Conservation (phyloP, 2,888 invertebrate species). For the Drosophila macrothrix region DNA sequence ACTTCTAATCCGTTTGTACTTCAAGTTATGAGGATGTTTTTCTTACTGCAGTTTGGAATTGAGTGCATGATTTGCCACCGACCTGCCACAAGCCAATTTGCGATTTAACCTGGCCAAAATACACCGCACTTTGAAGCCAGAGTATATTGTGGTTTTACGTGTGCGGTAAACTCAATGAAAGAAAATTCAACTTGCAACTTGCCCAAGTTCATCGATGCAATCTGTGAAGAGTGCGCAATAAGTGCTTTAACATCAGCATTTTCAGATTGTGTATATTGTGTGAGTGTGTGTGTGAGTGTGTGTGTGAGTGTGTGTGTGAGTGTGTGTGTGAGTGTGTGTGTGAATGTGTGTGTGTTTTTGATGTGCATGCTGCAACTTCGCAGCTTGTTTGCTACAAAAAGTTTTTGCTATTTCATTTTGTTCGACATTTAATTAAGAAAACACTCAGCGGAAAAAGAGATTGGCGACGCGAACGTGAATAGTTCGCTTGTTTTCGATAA, state of each 20-base stretch:
- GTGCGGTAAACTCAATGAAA: conserved; percentile 18
- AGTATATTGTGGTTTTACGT: conserved; percentile 65
- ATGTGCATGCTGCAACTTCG: conserved; percentile 3
- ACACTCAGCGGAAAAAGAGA: conserved; percentile 15
- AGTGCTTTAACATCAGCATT: conserved; percentile 53
- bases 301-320: too few relatives aligned
- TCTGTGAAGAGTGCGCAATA: conserved; percentile 33
- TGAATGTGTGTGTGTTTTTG: not conserved
- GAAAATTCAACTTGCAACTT: conserved; percentile 26
- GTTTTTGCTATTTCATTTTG: conserved; percentile 21
- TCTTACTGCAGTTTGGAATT: not conserved
- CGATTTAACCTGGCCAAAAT: conserved; percentile 2
- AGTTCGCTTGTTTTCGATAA: conserved; percentile 30
- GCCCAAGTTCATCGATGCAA: conserved; percentile 13
- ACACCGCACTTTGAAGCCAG: conserved; percentile 20
- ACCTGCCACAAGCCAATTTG: too few relatives aligned
- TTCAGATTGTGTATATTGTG: not conserved
- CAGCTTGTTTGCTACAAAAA: conserved; percentile 18
- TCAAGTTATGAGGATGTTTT: not conserved
- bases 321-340: not conserved
- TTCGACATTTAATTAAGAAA: conserved; percentile 64
- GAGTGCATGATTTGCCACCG: not conserved
- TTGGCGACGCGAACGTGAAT: conserved; percentile 1
- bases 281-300: not conserved
- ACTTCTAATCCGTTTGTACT: not conserved